phyloP scores from a whole-genome alignment of 2,113 vertebrate genomes.

The Nibea albiflora region DNA sequence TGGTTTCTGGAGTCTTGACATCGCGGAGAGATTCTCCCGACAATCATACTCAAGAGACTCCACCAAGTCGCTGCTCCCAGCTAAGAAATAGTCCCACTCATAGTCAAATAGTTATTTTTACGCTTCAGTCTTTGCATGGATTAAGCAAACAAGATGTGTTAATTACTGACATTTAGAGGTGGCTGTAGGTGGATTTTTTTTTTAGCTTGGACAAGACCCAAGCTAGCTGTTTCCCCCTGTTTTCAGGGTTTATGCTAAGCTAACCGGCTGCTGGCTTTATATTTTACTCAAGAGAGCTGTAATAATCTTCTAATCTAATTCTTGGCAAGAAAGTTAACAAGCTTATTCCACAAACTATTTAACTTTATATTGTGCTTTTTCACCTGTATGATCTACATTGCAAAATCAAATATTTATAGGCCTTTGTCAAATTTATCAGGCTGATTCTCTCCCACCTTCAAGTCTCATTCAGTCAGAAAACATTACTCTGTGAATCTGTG shows the following conservation, averaged over 20 bases:
- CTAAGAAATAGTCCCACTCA: not conserved
- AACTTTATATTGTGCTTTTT: not conserved
- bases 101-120: not conserved
- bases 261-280: not conserved
- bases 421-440: not conserved
- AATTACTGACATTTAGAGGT: not conserved
- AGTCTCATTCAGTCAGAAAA: slow-evolving; percentile 13
- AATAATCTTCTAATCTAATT: not conserved
- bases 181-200: not conserved
- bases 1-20: not conserved
- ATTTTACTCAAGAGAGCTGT: not conserved
- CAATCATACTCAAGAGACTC: not conserved
- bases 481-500: slow-evolving; percentile 21
- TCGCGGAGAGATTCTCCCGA: not conserved
- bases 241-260: not conserved
- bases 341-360: not conserved
- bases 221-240: not conserved
- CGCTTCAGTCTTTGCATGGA: too few species aligned
- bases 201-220: too few species aligned
- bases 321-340: not conserved
- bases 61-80: not conserved
- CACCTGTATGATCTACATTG: not conserved
- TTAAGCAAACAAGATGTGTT: not conserved
- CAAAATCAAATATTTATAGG: slow-evolving; percentile 4
- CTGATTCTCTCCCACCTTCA: slow-evolving; percentile 7